Base-by-base conservation (phyloP, 2,797 vertebrate genomes). In the Acanthiza pusilla region DNA sequence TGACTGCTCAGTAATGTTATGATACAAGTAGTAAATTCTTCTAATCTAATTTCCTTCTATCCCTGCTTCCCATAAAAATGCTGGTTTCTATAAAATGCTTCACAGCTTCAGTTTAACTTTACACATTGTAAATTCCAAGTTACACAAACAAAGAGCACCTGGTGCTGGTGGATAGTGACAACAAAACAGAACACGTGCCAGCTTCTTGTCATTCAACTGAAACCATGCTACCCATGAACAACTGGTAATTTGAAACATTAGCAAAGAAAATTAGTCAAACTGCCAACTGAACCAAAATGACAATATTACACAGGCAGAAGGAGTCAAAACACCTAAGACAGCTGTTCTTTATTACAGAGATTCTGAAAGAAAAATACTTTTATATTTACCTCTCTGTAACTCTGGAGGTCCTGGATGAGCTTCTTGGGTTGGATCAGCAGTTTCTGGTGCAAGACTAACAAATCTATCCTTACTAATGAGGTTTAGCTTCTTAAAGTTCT, bases 401-500 rank as follows among this genome's bases (percentile, higher is more conserved):
- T 40, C 94, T 57, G 95, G 87, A 36, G 98, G 97, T 91, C 96
- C 97, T 75, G 98, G 96, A 29, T 98, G 97, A 94, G 96, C 93
- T 93, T 98, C 98, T 95, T 98, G 98, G 88, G 97, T 98, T 65
- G 96, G 82, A 85, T 98, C 98, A 53, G 98, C 91, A 14, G 97
- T 92, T 71, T 99, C 98, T 54, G 98, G 98, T 89, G 98, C 88
- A 95, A 99, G 97, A 40, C 96, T 98, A 60, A 99, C 98, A 93
- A 99, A 99, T 94, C 99, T 98, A n/a, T 99, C 98, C 97, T 98
- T 98, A 97, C 97, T 99, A 97, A 99, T 98, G 89, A 99, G 91
- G 92, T 98, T 99, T 67, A 99, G 95, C 98, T 99, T 99, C 98
- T 98, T 99, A 93, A 99, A 99, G 97, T 98, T 98, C 95, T 99